These are phyloP conservation scores for Microplitis demolitor DNA, from an alignment of 1,140 invertebrate species.

Conservation along the genomic window DNA sequence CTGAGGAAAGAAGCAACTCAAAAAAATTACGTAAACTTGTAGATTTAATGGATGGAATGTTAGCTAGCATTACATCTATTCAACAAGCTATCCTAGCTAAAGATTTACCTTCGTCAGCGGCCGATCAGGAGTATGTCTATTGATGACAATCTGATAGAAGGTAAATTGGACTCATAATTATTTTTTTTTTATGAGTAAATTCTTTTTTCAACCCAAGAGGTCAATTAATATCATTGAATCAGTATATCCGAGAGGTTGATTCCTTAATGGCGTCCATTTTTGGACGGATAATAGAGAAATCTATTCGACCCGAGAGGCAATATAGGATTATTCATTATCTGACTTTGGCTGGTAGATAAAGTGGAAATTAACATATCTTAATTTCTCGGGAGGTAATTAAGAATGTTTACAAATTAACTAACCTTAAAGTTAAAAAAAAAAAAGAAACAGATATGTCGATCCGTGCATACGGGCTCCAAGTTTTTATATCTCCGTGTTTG, in stretches of 20 bases:
- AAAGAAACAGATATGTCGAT: background rate
- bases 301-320: background rate
- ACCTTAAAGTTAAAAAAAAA: background rate
- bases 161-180: conserved; percentile 1
- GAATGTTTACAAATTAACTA: background rate
- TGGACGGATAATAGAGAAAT: background rate
- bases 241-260: background rate
- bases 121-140: background rate
- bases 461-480: background rate
- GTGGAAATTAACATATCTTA: background rate
- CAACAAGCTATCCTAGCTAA: background rate
- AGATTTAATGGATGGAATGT: background rate
- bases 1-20: background rate
- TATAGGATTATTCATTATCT: background rate
- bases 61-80: background rate
- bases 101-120: background rate
- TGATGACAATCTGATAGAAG: background rate
- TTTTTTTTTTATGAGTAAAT: background rate
- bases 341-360: background rate
- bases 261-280: background rate
- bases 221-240: background rate
- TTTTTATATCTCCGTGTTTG: background rate
- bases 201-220: background rate
- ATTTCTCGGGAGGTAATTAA: background rate
- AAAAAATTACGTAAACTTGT: background rate